Evolutionary conservation across 1,140 invertebrate species (phyloP).

Genomic region (Mamestra configurata): DNA sequence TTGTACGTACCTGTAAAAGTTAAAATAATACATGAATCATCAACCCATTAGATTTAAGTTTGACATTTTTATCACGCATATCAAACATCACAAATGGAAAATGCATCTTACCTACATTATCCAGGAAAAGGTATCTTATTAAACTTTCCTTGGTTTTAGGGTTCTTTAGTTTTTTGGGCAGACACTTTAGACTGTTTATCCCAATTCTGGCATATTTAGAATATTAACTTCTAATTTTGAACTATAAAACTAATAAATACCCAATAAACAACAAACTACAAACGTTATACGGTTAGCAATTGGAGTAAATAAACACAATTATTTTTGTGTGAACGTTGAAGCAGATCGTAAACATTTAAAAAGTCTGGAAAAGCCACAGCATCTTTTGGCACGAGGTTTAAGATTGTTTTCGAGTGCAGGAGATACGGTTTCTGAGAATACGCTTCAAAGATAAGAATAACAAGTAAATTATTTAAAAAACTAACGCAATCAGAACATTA

Average conservation of each 20-base stretch:
- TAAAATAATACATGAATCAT: slow-evolving; percentile 68
- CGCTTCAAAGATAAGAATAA: slow-evolving; percentile 22
- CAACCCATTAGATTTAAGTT: neutral
- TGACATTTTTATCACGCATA: too few relatives aligned
- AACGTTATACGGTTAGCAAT: neutral
- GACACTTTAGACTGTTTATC: too few relatives aligned
- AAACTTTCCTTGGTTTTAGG: too few relatives aligned
- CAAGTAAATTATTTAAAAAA: slow-evolving; percentile 2
- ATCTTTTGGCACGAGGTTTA: slow-evolving; percentile 35
- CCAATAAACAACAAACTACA: slow-evolving; percentile 22
- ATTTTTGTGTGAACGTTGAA: slow-evolving; percentile 4
- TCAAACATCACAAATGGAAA: too few relatives aligned
- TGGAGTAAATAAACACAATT: slow-evolving; percentile 13
- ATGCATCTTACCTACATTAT: too few relatives aligned
- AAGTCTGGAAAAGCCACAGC: slow-evolving; percentile 39
- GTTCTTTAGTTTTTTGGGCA: too few relatives aligned
- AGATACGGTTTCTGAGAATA: slow-evolving; percentile 32
- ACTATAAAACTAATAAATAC: neutral
- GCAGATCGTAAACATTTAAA: slow-evolving; percentile 30
- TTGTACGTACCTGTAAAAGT: slow-evolving; percentile 72
- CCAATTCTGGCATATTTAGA: too few relatives aligned
- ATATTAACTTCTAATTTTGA: too few relatives aligned
- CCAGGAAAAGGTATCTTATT: too few relatives aligned
- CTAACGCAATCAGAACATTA: neutral
- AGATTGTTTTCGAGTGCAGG: slow-evolving; percentile 36